phyloP scores from a whole-genome alignment of 2,888 invertebrate species.

The Mellilla xanthometata region DNA sequence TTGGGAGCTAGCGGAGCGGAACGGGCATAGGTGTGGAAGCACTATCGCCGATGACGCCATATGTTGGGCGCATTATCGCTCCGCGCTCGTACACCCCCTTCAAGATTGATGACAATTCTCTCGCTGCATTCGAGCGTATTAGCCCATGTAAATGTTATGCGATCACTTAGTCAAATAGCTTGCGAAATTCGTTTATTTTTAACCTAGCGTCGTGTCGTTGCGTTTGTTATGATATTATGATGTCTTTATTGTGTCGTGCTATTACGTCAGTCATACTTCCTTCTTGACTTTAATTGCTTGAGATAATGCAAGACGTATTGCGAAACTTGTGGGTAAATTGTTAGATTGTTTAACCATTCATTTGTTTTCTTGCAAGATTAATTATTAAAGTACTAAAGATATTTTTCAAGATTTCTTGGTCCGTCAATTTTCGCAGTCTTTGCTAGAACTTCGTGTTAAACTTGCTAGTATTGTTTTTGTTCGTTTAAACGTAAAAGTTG shows the following conservation, averaged over 20 bases:
- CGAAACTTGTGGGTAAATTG: not conserved
- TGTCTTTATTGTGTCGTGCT: not conserved
- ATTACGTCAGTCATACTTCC: not conserved
- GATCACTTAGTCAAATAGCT: conserved; percentile 74
- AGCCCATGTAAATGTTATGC: conserved; percentile 80
- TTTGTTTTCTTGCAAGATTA: not conserved
- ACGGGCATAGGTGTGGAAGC: conserved; percentile 44
- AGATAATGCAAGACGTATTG: not conserved
- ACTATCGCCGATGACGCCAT: conserved; percentile 63
- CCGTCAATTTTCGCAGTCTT: no score
- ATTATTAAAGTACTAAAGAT: no score
- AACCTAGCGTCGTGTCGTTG: conserved; percentile 11
- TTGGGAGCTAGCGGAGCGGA: conserved; percentile 61
- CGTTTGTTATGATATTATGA: conserved; percentile 4
- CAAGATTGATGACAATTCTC: conserved; percentile 76
- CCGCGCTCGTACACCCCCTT: conserved; percentile 59
- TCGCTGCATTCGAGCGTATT: conserved; percentile 70
- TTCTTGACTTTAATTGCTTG: not conserved
- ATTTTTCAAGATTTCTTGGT: no score
- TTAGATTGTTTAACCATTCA: not conserved
- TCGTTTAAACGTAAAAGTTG: conserved; percentile 22
- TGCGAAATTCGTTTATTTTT: conserved; percentile 50
- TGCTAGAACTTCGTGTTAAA: no score
- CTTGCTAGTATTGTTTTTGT: not conserved
- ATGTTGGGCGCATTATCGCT: conserved; percentile 73